Evolutionary conservation across 2,888 invertebrate genomes (phyloP), one percentile per base, ranked within the genome.

Genomic region (Dicyrtomina minuta): DNA sequence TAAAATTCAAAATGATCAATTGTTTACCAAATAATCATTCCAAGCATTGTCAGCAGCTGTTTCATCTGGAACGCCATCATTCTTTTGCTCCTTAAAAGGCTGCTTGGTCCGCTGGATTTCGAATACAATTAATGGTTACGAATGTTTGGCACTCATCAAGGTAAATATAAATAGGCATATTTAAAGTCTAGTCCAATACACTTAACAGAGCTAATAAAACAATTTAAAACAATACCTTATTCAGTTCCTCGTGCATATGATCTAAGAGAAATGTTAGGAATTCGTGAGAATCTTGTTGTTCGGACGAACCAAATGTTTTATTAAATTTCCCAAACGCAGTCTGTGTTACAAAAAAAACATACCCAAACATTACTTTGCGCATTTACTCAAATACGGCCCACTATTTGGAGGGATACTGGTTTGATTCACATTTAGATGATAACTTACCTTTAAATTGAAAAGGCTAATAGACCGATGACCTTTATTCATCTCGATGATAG

Each of bases 261-360:
- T 94, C 93, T 84, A 95, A 87, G 41, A 95, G 85, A 79, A 92
- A 91, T 65, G 90, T 90, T 69, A 95, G 86, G 81, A 94, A 93
- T 83, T 95, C 94, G 82, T 94, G 93, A 0, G 93, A 91, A 81
- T 94, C 94, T 81, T 94, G 93, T 79, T 95, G 95, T 75, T 92
- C 90, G 79, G 86, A 86, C 8, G 83, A 82, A 22, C 81, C 80
- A 80, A 84, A 85, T 72, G 81, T 44, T 12, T 67, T 59, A n/a
- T 67, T 51, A 22, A 20, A 51, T 39, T 61, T 66, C 17, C 56
- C 41, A 13, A 67, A 53, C 5, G 43, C 60, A 3, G 53, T 17
- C 70, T 70, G 26, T 33, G 3, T 33, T 5, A 8, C 33, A 33
- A 8, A 33, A n/a, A 68, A 51, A 49, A 55, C 5, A 12, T 46